Base-by-base conservation (phyloP, 2,888 invertebrate genomes). In the Apamea sordens region DNA sequence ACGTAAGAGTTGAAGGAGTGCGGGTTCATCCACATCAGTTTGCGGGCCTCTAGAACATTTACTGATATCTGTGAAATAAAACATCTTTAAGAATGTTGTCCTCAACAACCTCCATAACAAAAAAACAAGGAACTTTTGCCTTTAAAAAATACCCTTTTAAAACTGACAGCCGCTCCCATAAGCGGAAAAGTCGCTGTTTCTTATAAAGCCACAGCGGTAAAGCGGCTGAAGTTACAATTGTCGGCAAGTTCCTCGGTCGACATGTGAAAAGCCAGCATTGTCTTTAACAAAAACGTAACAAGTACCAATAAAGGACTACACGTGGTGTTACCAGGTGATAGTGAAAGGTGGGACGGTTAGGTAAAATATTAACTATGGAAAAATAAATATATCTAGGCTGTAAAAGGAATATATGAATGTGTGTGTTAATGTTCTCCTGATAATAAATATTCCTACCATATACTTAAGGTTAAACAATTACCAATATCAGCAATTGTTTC, bases 1-100 rank as follows among this genome's bases (percentile, higher is more conserved):
- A 98, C 98, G 88, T 97, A 97, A 0, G 98, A 94, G 73, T 92
- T 94, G 92, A 97, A 56, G 94, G 98, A 94, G 97, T 98, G 88
- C 96, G 97, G 88, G 97, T 97, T 83, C 95, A 97, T 44, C 98
- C 96, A 94, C 94, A 97, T 87, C 5, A 95, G 89, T 80, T 95
- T 95, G 10, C 97, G 97, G 0, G 98, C 98, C 94, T 98, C 98
- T 71, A 98, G 94, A 56, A 98, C 94, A 15, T 97, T 97, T 2
- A 98, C 95, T 83, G 97, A 97, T 81, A 98, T 94, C 92, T 98
- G 85, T 50, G 65, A 93, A 92, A 97, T 97, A 36, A 32, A 70
- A 70, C 7, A 72, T n/a, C 1, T 56, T 53, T 18, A 65, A 36
- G 11, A 32, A n/a, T 6, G 8, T 44, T 6, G 21, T 18, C 47